Evolutionary conservation across 2,113 vertebrate species (phyloP).

Genomic region (Xyrauchen texanus): DNA sequence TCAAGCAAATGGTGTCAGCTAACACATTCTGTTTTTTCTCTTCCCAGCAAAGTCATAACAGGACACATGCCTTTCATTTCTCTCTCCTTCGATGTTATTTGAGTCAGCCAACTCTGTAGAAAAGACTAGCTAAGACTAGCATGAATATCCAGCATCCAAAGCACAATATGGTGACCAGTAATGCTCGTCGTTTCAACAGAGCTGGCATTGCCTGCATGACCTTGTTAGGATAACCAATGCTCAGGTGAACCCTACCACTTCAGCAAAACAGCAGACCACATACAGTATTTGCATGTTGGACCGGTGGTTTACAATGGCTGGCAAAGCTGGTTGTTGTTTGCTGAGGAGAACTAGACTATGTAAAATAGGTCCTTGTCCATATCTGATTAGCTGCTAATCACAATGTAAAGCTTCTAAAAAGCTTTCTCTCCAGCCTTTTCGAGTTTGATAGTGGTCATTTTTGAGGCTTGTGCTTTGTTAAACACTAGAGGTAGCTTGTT

Average conservation of each 20-base stretch:
- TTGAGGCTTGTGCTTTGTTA: constrained; percentile 20
- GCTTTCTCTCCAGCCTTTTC: constrained; percentile 22
- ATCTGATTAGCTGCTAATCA: constrained; percentile 47
- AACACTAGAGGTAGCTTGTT: constrained; percentile 51
- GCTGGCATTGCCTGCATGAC: constrained; percentile 28
- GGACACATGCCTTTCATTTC: constrained; percentile 27
- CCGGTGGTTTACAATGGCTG: constrained; percentile 6
- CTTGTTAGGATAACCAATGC: constrained; percentile 23
- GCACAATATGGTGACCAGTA: no score
- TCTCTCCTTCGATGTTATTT: no score
- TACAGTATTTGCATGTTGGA: constrained; percentile 42
- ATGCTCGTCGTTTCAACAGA: no score
- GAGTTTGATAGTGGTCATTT: neutral
- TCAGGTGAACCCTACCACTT: neutral
- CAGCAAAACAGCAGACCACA: constrained; percentile 45
- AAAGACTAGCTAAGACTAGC: no score
- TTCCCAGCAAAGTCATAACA: constrained; percentile 12
- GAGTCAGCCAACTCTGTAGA: neutral
- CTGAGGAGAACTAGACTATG: constrained; percentile 6
- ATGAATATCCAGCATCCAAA: no score
- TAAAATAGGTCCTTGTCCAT: constrained; percentile 19
- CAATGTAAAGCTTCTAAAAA: constrained; percentile 33
- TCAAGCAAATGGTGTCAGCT: neutral
- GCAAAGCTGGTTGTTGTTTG: neutral
- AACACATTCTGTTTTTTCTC: neutral